phyloP scores from a whole-genome alignment of 2,888 invertebrate species.

The Brenthis ino region DNA sequence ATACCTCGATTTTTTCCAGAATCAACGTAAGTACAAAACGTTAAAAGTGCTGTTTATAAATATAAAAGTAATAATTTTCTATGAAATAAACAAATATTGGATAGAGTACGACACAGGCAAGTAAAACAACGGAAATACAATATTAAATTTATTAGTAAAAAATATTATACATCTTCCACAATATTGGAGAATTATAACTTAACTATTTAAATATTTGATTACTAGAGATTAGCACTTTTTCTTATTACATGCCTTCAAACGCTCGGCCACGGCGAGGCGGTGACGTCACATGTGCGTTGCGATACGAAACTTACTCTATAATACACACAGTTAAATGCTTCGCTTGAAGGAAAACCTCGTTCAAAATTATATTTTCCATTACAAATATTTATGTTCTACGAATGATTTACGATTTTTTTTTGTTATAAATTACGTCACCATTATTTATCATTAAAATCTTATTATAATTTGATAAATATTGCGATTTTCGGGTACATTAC shows the following conservation, averaged over 20 bases:
- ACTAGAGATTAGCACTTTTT: slow-evolving; percentile 80
- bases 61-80: not conserved
- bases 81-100: not conserved
- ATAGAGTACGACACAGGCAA: slow-evolving; percentile 38
- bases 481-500: slow-evolving; percentile 74
- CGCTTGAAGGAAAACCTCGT: slow-evolving; percentile 49
- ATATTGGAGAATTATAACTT: slow-evolving; percentile 82
- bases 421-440: slow-evolving; percentile 46
- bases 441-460: slow-evolving; percentile 56
- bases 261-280: slow-evolving; percentile 55
- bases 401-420: slow-evolving; percentile 34
- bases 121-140: slow-evolving; percentile 67
- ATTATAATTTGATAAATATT: slow-evolving; percentile 69
- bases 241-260: slow-evolving; percentile 66
- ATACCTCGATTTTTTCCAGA: too few relatives aligned
- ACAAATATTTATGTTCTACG: slow-evolving; percentile 37
- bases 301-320: slow-evolving; percentile 53
- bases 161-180: slow-evolving; percentile 83
- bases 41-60: too few relatives aligned
- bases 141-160: slow-evolving; percentile 83
- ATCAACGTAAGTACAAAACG: too few relatives aligned
- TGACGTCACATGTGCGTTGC: slow-evolving; percentile 51
- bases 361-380: slow-evolving; percentile 28
- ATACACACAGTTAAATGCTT: slow-evolving; percentile 73
- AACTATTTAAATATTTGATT: slow-evolving; percentile 80